Conservation (phyloP, 1,140 invertebrate species). For the Leptoteleia sp. region DNA sequence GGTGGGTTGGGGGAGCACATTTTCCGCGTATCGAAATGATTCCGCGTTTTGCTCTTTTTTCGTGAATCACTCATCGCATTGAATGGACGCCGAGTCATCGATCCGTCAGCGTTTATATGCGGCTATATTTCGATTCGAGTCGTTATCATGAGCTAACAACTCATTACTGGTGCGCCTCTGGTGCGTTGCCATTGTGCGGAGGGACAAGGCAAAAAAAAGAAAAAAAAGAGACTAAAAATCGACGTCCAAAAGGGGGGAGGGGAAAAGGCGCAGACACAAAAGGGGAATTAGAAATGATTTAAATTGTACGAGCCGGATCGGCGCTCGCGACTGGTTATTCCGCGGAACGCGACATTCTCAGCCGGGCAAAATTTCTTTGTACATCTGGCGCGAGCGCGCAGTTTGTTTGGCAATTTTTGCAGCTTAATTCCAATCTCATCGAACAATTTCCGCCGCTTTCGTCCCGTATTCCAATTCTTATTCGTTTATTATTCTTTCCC, state of each 20-base stretch:
- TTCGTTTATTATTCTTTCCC: too few species aligned
- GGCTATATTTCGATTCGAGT: slow-evolving; percentile 61
- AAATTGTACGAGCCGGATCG: slow-evolving; percentile 42
- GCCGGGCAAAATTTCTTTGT: slow-evolving; percentile 10
- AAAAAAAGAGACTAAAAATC: slow-evolving; percentile 45
- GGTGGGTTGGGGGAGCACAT: slow-evolving; percentile 37
- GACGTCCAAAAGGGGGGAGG: slow-evolving; percentile 24
- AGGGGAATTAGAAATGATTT: slow-evolving; percentile 53
- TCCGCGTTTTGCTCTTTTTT: slow-evolving; percentile 65
- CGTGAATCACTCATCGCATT: slow-evolving; percentile 65
- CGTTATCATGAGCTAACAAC: slow-evolving; percentile 60
- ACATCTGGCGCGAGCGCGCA: neutral
- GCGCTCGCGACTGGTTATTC: slow-evolving; percentile 14
- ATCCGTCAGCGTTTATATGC: slow-evolving; percentile 64
- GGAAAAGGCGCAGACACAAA: slow-evolving; percentile 19
- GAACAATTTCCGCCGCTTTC: too few species aligned
- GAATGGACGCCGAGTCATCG: slow-evolving; percentile 64
- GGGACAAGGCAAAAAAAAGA: slow-evolving; percentile 14
- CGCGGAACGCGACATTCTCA: neutral
- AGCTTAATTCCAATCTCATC: too few species aligned
- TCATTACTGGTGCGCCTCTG: slow-evolving; percentile 49
- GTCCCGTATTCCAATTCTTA: too few species aligned
- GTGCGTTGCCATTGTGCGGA: slow-evolving; percentile 51
- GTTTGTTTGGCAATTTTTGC: slow-evolving; percentile 1
- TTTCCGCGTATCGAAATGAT: slow-evolving; percentile 65